Conservation (phyloP, 2,797 vertebrate genomes). For the Pipistrellus nathusii region DNA sequence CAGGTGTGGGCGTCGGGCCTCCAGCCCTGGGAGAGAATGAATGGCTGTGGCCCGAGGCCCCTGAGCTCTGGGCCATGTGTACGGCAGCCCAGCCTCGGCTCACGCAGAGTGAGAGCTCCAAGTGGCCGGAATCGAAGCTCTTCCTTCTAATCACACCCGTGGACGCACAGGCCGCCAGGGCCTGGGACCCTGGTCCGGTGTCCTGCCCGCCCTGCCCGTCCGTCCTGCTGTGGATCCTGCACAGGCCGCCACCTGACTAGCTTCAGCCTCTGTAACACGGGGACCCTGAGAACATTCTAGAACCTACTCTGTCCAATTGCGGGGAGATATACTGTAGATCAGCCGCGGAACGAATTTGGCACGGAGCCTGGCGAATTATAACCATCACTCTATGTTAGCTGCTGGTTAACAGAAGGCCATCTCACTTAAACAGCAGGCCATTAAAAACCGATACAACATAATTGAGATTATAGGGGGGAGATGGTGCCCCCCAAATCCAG, state of each 20-base stretch:
- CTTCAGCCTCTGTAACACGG: background rate
- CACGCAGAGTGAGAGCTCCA: accelerated
- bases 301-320: too few relatives aligned
- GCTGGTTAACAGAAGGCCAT: background rate
- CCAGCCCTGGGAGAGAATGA: background rate
- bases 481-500: background rate
- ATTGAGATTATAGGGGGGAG: background rate
- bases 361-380: accelerated
- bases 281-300: background rate
- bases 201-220: accelerated
- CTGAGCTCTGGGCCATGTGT: background rate
- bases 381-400: background rate
- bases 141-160: too few relatives aligned
- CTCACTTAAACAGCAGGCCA: background rate
- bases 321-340: background rate
- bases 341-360: accelerated
- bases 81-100: background rate
- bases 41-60: background rate
- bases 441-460: background rate
- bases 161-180: accelerated
- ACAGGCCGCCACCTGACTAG: background rate
- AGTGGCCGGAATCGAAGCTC: background rate
- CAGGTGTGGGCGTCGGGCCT: background rate
- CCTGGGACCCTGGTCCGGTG: accelerated
- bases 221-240: accelerated